phyloP scores from a whole-genome alignment of 2,113 vertebrate species.

The Chloebia gouldiae region DNA sequence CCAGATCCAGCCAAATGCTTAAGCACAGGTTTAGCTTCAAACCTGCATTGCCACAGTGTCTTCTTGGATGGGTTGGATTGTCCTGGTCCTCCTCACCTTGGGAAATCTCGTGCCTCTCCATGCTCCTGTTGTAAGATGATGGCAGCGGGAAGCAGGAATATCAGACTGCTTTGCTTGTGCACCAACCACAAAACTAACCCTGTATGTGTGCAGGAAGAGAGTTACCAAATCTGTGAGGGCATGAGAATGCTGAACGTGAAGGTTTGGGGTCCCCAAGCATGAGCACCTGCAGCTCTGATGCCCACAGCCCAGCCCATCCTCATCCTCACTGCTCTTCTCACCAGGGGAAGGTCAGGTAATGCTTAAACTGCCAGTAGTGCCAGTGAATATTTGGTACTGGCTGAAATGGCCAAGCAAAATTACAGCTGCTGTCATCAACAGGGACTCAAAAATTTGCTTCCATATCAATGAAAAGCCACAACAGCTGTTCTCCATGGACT shows the following conservation, averaged over 20 bases:
- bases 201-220: background rate
- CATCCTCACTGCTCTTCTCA: background rate
- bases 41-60: background rate
- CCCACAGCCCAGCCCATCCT: background rate
- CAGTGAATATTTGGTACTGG: background rate
- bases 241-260: background rate
- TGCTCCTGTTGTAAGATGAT: background rate
- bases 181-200: background rate
- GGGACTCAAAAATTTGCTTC: background rate
- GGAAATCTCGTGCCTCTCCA: rapidly evolving
- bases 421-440: background rate
- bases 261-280: background rate
- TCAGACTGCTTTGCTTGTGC: background rate
- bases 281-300: background rate
- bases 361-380: background rate
- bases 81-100: background rate
- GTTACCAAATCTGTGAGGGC: background rate
- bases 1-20: background rate
- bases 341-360: background rate
- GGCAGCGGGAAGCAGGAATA: background rate
- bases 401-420: background rate
- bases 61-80: background rate
- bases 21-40: background rate
- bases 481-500: background rate
- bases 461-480: background rate